Conservation (phyloP, 2,797 vertebrate species). For the Steatocranus sp. region DNA sequence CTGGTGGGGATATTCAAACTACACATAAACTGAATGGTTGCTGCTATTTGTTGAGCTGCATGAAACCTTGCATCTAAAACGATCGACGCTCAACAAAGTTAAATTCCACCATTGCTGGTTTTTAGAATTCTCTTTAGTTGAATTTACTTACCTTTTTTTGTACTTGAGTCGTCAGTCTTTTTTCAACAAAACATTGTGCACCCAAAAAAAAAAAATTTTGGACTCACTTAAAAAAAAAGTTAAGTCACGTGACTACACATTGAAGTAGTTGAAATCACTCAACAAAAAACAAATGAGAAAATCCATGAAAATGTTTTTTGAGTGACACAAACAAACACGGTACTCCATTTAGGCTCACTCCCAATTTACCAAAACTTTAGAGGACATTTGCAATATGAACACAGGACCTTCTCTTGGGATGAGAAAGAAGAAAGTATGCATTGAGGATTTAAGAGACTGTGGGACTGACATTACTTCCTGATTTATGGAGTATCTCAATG, state of each 20-base stretch:
- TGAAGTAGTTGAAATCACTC: rapidly evolving
- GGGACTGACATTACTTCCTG: not conserved
- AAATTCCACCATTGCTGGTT: not conserved
- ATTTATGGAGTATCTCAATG: not conserved
- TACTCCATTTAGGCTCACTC: not conserved
- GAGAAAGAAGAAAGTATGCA: not conserved
- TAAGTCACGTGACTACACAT: not conserved
- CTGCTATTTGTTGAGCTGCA: not conserved
- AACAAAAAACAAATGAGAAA: not conserved
- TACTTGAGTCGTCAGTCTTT: not conserved
- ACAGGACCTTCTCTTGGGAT: not conserved
- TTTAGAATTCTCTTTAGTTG: not conserved
- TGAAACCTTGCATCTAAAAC: not conserved
- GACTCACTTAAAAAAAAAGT: not conserved
- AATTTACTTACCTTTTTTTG: not conserved
- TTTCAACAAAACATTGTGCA: not conserved
- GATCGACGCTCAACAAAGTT: not conserved
- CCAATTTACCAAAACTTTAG: not conserved
- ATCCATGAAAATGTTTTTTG: not conserved
- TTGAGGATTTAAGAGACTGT: not conserved
- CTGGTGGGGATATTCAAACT: not conserved
- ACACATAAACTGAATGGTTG: not conserved
- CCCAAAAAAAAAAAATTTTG: not conserved
- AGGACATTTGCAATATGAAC: not conserved
- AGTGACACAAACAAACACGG: not conserved